Percentiles rank a stretch among this genome's conserved stretches.
These are phyloP conservation scores for Oreotrochilus melanogaster DNA, from an alignment of 2,113 vertebrate species.

Conservation along the genomic window DNA sequence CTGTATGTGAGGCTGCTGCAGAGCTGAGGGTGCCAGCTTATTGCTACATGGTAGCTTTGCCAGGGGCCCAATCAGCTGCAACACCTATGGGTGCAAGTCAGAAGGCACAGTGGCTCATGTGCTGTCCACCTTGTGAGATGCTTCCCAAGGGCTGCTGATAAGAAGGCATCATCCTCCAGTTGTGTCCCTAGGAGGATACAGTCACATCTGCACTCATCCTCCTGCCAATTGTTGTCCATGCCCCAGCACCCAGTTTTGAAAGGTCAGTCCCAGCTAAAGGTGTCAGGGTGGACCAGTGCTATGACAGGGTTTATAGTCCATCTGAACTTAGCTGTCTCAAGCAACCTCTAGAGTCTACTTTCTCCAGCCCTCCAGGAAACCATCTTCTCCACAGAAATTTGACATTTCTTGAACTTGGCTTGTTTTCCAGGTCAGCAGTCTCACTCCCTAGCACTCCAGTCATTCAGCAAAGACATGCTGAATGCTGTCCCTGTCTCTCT, in stretches of 20 bases:
- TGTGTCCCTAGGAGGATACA: background rate
- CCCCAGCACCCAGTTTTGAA: background rate
- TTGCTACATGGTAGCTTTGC: fast-evolving
- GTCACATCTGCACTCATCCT: background rate
- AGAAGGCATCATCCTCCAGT: background rate
- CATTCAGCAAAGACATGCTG: background rate
- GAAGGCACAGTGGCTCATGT: background rate
- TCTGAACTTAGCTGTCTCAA: background rate
- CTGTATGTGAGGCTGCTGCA: background rate
- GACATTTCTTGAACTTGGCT: conserved; percentile 37
- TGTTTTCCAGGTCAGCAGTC: conserved; percentile 46
- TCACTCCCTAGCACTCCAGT: background rate
- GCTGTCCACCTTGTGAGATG: background rate
- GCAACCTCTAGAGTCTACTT: background rate
- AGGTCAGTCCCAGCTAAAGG: background rate
- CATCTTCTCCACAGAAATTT: background rate
- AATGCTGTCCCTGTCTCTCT: background rate
- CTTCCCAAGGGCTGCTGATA: background rate
- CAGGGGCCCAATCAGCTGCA: background rate
- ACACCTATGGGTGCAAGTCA: background rate
- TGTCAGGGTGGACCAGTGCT: background rate
- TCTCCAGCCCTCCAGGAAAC: background rate
- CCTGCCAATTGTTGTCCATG: background rate
- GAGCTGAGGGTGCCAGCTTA: background rate
- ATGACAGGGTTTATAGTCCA: background rate